A percentile compares a stretch with the other conserved stretches of the same genome.
phyloP scores from a whole-genome alignment of 2,797 vertebrate genomes.

The Botia kubotai region DNA sequence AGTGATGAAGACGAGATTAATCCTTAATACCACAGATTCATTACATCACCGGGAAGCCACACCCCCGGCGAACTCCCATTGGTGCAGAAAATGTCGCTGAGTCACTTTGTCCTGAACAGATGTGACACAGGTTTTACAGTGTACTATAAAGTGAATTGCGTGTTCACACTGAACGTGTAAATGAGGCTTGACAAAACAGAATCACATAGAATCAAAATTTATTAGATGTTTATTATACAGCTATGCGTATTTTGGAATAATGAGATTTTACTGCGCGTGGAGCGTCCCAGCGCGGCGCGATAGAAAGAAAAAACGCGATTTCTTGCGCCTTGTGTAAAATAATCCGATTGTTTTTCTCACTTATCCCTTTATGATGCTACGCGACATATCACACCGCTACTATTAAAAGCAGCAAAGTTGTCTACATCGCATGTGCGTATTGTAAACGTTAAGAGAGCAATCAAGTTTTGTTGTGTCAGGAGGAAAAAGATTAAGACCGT shows the following conservation, averaged over 20 bases:
- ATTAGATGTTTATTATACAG: not conserved
- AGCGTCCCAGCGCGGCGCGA: not conserved
- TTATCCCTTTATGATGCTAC: not conserved
- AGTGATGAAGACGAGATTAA: conserved; percentile 19
- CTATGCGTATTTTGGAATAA: not conserved
- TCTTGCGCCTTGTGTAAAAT: not conserved
- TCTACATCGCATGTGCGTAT: too few species aligned
- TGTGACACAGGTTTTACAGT: not conserved
- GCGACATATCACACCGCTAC: too few species aligned
- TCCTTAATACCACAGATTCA: not conserved
- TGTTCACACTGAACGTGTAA: not conserved
- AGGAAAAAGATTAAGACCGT: not conserved
- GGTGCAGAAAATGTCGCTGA: not conserved
- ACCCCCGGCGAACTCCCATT: not conserved
- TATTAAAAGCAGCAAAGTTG: too few species aligned
- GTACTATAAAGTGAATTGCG: not conserved
- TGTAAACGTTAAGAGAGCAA: too few species aligned
- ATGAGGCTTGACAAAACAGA: not conserved
- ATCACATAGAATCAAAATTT: not conserved
- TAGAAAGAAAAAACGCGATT: not conserved
- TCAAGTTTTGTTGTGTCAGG: too few species aligned
- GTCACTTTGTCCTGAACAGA: not conserved
- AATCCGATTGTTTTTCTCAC: not conserved
- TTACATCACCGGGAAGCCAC: not conserved
- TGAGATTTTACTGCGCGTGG: not conserved